Evolutionary conservation across 1,140 invertebrate genomes (phyloP), one percentile per base, ranked within the genome.

Genomic region (Notospermus geniculatus): DNA sequence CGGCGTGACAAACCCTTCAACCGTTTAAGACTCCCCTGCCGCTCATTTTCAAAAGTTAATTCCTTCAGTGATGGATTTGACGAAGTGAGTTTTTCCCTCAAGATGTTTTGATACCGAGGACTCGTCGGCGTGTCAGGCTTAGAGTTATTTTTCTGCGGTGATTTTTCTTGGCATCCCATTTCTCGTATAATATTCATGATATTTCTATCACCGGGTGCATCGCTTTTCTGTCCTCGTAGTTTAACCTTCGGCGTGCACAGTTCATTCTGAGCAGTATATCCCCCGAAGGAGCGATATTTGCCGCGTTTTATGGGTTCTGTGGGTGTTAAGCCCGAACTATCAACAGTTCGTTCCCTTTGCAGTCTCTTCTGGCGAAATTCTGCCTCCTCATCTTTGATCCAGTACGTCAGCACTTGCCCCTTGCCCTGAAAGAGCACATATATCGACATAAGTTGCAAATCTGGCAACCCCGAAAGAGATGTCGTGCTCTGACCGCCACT

Each of bases 321-420:
- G 4, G 46, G 46, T n/a, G 46, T 50, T 9, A 19, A 23, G 46
- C 19, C 46, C 4, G 46, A 23, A 9, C 19, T 50, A 9, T 50
- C 46, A 5, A 50, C 46, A n/a, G 25, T 50, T 27, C 19, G 5
- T 19, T 27, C 19, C 9, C n/a, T 27, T n/a, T 50, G 19, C 4
- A 50, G 46, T 22, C 60, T 46, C 22, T 52, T 27, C 41, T 52
- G 54, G 5, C 60, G 60, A 2, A 15, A 23, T 23, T 25, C 54
- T 27, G 62, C 64, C 59, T 92, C 88, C 74, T 93, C 91, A 0
- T 90, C 90, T 11, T 88, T 76, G 28, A 97, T 73, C 91, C 92
- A 97, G 78, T 90, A 95, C 1, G 93, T 95, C 50, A 88, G 73
- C 69, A 91, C 87, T 29, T 91, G 87, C 30, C 92, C 92, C 83